Evolutionary conservation across 2,797 vertebrate genomes (phyloP), one percentile per base, ranked within the genome.

Genomic region (Ficedula albicollis): DNA sequence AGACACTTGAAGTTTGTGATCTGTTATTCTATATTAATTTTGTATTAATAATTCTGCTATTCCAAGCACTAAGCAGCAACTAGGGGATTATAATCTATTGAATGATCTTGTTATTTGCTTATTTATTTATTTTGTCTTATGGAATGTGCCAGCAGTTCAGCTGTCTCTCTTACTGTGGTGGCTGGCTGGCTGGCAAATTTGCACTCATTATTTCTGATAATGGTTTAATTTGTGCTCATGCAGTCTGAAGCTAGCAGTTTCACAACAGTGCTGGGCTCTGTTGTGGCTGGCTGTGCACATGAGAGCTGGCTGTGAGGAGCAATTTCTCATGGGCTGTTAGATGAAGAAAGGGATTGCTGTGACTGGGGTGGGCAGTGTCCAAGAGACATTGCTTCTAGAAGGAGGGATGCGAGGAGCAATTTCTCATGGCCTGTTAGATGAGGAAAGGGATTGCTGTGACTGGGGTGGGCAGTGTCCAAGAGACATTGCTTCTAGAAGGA

Each of bases 181-280:
- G 55, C 74, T 88, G 36, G 23, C 52, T 87, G 55, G 69, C 80
- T 89, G 64, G 75, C 72, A 96, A 56, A 92, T 95, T 95, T 89
- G 85, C 72, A 59, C 9, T 91, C 58, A 75, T 87, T 92, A 52
- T 90, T 90, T 87, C 78, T 90, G 51, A 59, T 83, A 93, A 87
- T 85, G 81, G 26, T 68, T 92, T 83, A 56, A 83, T 90, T 92
- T 85, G 75, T 68, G 54, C 72, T 76, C 70, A 48, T 87, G 84
- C 74, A 70, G 29, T 79, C 38, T 82, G 69, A 76, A 90, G 67
- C 39, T 68, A 54, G 38, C 46, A 34, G 44, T 87, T 96, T 62
- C 54, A 74, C 46, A 84, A 58, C 78, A 90, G 56, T n/a, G 41
- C 75, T 16, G 60, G 63, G 75, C 77, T 93, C 41, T 84, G 55